Evolutionary conservation across 2,797 vertebrate species (phyloP).

Genomic region (Carduelis carduelis): DNA sequence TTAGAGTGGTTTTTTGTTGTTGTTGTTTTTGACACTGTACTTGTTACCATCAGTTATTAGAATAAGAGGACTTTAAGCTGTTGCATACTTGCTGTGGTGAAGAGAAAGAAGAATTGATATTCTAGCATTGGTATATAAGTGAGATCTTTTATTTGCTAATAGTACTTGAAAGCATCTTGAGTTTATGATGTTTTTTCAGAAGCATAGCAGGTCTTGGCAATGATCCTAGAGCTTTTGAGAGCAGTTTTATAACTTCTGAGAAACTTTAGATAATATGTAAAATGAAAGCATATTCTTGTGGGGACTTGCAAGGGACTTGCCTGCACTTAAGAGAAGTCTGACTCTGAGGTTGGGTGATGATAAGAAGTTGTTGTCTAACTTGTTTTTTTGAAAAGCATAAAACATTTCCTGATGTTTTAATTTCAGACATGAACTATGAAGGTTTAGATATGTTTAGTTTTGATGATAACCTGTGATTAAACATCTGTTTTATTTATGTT

Average conservation of each 20-base stretch:
- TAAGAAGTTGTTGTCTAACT: background rate
- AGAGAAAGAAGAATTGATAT: background rate
- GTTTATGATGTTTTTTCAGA: background rate
- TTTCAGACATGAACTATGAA: background rate
- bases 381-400: background rate
- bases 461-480: background rate
- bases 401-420: background rate
- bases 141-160: background rate
- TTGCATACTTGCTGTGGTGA: background rate
- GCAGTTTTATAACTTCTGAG: background rate
- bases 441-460: background rate
- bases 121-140: background rate
- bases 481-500: background rate
- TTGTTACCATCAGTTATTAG: background rate
- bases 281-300: background rate
- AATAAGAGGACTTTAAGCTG: background rate
- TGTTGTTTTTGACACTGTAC: background rate
- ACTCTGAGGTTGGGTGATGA: background rate
- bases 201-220: background rate
- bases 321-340: background rate
- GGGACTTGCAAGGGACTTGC: background rate
- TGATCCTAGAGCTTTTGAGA: background rate
- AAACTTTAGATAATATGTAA: background rate
- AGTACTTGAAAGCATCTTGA: background rate
- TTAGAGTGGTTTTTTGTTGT: background rate